phyloP scores from a whole-genome alignment of 2,888 invertebrate genomes.

The Troilus luridus region DNA sequence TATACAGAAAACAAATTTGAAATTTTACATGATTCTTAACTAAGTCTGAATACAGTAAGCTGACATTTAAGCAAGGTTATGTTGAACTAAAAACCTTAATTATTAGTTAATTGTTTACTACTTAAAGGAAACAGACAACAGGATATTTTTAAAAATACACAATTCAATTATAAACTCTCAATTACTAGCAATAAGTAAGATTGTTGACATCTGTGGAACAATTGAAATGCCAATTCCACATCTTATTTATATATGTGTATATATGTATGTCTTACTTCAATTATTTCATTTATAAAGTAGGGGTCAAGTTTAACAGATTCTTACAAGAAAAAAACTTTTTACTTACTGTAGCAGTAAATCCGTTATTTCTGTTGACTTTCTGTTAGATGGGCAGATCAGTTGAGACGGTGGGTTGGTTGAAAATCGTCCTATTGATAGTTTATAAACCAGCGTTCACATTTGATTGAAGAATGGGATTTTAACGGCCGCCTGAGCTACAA shows the following conservation, averaged over 20 bases:
- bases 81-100: neutral
- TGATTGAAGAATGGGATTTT: neutral
- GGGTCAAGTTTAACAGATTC: neutral
- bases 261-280: neutral
- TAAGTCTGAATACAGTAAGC: neutral
- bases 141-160: neutral
- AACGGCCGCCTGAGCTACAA: neutral
- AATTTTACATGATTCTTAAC: neutral
- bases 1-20: neutral
- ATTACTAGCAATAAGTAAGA: neutral
- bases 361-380: slow-evolving; percentile 28
- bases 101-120: neutral
- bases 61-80: slow-evolving; percentile 30
- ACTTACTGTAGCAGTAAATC: slow-evolving; percentile 35
- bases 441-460: slow-evolving; percentile 2
- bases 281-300: neutral
- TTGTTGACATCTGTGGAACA: slow-evolving; percentile 20
- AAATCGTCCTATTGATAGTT: slow-evolving; percentile 30
- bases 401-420: slow-evolving; percentile 36
- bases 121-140: neutral
- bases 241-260: neutral
- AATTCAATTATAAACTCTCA: neutral
- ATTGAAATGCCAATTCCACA: neutral
- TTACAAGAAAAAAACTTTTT: neutral
- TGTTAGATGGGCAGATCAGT: neutral